Conservation (phyloP, 2,113 vertebrate genomes). For the Rhinoderma darwinii region DNA sequence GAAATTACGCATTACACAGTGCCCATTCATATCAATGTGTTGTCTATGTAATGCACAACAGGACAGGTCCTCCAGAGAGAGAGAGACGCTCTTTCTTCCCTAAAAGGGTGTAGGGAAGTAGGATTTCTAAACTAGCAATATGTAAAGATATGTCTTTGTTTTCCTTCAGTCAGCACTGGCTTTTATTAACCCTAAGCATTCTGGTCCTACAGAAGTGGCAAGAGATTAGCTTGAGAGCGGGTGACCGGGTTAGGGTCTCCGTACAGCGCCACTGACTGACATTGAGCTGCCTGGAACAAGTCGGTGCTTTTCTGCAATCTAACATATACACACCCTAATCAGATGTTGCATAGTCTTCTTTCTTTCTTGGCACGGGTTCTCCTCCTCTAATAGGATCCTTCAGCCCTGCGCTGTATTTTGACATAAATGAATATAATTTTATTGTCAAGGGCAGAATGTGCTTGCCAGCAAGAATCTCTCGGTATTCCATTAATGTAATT, state of each 20-base stretch:
- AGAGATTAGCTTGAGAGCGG: not conserved
- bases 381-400: conserved; percentile 40
- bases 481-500: conserved; percentile 26
- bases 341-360: conserved; percentile 9
- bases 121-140: too few relatives aligned
- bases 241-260: not conserved
- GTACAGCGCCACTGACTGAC: not conserved
- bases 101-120: too few relatives aligned
- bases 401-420: conserved; percentile 32
- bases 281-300: not conserved
- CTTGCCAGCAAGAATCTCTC: conserved; percentile 30
- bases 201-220: not conserved
- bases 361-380: conserved; percentile 8
- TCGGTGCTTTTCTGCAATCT: not conserved
- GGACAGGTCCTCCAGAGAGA: too few relatives aligned
- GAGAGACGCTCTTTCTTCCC: too few relatives aligned
- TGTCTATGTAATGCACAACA: too few relatives aligned
- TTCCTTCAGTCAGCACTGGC: not conserved
- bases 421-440: conserved; percentile 50
- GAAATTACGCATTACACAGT: too few relatives aligned
- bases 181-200: not conserved
- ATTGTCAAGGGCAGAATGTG: conserved; percentile 42
- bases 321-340: conserved; percentile 5
- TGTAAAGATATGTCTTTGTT: too few relatives aligned
- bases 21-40: too few relatives aligned